phyloP scores from a whole-genome alignment of 2,888 invertebrate genomes.

The Tenthredo scrophulariae region DNA sequence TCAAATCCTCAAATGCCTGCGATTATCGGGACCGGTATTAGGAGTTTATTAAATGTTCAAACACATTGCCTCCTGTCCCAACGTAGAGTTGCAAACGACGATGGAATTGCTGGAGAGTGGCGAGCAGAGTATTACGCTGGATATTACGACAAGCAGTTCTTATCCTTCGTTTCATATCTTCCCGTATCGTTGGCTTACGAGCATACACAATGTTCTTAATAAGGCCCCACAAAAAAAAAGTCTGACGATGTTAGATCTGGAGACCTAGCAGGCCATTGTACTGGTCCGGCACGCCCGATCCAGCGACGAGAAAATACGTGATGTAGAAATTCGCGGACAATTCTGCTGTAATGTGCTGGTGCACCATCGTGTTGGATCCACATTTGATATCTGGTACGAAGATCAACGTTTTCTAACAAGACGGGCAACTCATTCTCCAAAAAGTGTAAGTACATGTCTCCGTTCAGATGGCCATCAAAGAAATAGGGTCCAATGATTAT shows the following conservation, averaged over 20 bases:
- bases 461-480: not conserved
- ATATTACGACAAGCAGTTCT: slow-evolving; percentile 30
- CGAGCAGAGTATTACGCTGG: slow-evolving; percentile 33
- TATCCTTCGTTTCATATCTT: slow-evolving; percentile 50
- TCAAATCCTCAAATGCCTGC: no score
- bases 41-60: no score
- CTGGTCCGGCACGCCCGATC: no score
- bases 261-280: no score
- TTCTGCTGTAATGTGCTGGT: slow-evolving; percentile 51
- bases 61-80: no score
- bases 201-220: no score
- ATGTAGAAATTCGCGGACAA: slow-evolving; percentile 45
- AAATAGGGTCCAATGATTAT: no score
- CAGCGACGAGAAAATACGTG: not conserved
- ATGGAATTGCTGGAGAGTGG: slow-evolving; percentile 19
- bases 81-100: not conserved
- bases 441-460: slow-evolving; percentile 40
- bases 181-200: slow-evolving; percentile 26
- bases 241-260: no score
- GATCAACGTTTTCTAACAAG: slow-evolving; percentile 43
- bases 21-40: no score
- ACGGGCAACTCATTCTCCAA: slow-evolving; percentile 18
- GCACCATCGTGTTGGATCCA: slow-evolving; percentile 54
- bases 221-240: no score
- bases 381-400: slow-evolving; percentile 45